These are phyloP conservation scores for Alfaro cultratus DNA, from an alignment of 2,797 vertebrate species.

Conservation along the genomic window DNA sequence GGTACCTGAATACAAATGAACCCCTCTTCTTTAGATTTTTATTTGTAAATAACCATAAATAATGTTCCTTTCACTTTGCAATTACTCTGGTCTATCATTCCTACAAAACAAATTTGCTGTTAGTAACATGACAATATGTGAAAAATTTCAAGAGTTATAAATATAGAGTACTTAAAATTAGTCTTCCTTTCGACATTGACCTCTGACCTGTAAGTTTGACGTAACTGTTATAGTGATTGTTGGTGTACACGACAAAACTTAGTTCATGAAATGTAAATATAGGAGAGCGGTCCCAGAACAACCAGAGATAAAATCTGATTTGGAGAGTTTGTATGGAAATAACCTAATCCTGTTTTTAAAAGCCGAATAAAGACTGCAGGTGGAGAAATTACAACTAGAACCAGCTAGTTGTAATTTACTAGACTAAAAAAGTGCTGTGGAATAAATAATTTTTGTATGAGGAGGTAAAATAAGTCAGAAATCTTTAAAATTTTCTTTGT, in stretches of 20 bases:
- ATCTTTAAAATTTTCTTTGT: background rate
- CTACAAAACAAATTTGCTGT: no score
- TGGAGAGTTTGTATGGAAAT: constrained; percentile 59
- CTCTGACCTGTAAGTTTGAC: constrained; percentile 12
- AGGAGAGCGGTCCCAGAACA: constrained; percentile 16
- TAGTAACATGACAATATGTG: background rate
- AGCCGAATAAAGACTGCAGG: constrained; percentile 21
- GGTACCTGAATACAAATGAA: background rate
- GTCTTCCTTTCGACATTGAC: constrained; percentile 12
- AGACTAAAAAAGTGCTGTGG: background rate
- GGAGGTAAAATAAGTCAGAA: constrained; percentile 5
- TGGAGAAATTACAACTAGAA: constrained; percentile 8
- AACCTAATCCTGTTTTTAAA: constrained; percentile 44
- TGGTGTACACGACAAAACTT: constrained; percentile 16
- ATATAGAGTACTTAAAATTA: background rate
- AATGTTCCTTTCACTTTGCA: no score
- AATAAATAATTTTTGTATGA: background rate
- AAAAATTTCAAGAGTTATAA: background rate
- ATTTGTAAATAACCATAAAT: background rate
- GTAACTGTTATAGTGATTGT: constrained; percentile 5
- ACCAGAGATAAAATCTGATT: constrained; percentile 36
- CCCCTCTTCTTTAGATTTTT: background rate
- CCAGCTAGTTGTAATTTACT: background rate
- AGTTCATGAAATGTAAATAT: constrained; percentile 24
- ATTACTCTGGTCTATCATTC: no score